phyloP scores from a whole-genome alignment of 2,113 vertebrate species.

The Sterrhoptilus dennistouni region DNA sequence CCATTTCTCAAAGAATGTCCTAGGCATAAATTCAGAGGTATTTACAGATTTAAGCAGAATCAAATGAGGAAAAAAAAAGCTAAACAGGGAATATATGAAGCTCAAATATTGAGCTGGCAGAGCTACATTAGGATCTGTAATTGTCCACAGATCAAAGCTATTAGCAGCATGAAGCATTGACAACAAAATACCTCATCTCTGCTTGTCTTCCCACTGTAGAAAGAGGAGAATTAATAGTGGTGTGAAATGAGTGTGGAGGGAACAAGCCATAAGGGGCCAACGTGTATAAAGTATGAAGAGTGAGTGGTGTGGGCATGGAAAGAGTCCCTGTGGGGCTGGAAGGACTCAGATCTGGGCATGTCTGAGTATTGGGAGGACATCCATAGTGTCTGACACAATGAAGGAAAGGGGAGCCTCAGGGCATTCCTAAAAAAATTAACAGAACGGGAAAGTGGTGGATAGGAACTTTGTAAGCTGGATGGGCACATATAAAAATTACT shows the following conservation, averaged over 20 bases:
- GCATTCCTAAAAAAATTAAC: background rate
- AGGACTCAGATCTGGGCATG: background rate
- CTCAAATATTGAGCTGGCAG: background rate
- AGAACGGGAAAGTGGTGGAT: background rate
- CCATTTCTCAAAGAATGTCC: background rate
- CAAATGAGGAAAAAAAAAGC: background rate
- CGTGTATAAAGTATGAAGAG: background rate
- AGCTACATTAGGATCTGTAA: background rate
- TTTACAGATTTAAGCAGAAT: conserved; percentile 48
- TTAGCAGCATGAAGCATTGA: background rate
- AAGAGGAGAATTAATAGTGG: background rate
- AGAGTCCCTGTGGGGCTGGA: background rate
- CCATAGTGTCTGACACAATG: background rate
- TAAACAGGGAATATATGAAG: background rate
- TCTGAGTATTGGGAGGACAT: background rate
- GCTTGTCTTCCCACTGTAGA: background rate
- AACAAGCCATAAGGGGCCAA: background rate
- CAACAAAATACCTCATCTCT: conserved; percentile 26
- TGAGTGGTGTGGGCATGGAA: background rate
- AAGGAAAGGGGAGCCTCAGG: background rate
- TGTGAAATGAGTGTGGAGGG: background rate
- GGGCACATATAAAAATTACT: background rate
- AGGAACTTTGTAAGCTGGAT: background rate
- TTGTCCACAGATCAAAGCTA: conserved; percentile 1
- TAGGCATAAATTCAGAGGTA: conserved; percentile 13